Evolutionary conservation across 2,888 invertebrate genomes (phyloP), one percentile per base, ranked within the genome.

Genomic region (Andrena camellia): DNA sequence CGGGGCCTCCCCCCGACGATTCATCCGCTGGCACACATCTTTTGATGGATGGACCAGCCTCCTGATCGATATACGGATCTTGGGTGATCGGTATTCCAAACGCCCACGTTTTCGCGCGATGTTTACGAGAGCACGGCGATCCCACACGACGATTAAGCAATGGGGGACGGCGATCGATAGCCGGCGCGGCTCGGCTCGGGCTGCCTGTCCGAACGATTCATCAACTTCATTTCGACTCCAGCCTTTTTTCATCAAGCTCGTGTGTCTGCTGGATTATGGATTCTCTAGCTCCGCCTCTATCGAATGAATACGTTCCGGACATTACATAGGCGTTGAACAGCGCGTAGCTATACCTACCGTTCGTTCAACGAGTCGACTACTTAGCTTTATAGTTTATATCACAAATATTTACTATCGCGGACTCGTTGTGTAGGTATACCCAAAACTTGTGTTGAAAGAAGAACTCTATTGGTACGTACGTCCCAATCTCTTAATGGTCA

Each of bases 41-140:
- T 59, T 72, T 70, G 79, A 76, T 70, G 76, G 76, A 78, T 74
- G 59, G 50, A n/a, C 5, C 23, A 2, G 31, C 13, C 42, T 17
- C 8, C n/a, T 4, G 59, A 31, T 66, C 67, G 67, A 67, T 74
- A 20, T 29, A 35, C 20, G 13, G 60, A 68, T 68, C 33, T 50
- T n/a, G 50, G 26, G 60, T 26, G 26, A 50, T 23, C 17, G 23
- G 17, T 13, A 48, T 59, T 35, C 63, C 23, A 10, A 23, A 10
- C 59, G 33, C 48, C 60, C 59, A 26, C 50, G n/a, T 33, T 68
- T 67, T 68, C 60, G 29, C 68, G 35, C 33, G 68, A n/a, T 63
- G 63, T 63, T 63, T 63, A 35, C 42, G n/a, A 17, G 63, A 63
- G 63, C 33, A 20, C 42, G 23, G 63, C 23, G 42, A 63, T 63